phyloP scores from a whole-genome alignment of 1,140 invertebrate species.

The Heliconius melpomene region DNA sequence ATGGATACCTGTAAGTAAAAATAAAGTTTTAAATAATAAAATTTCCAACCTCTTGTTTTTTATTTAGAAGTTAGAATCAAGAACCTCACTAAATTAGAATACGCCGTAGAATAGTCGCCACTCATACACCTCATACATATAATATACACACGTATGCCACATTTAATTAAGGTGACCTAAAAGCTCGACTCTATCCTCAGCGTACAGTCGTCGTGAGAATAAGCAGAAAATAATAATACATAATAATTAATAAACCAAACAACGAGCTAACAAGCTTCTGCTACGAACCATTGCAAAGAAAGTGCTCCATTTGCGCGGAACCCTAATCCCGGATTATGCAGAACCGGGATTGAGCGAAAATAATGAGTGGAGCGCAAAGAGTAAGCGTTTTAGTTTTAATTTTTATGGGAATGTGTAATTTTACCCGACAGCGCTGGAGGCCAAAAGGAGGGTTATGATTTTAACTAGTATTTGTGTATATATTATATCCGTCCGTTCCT shows the following conservation, averaged over 20 bases:
- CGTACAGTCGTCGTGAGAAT: background rate
- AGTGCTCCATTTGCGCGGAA: conserved; percentile 42
- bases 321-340: conserved; percentile 48
- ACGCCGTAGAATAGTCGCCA: too few relatives aligned
- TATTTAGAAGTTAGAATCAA: too few relatives aligned
- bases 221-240: conserved; percentile 19
- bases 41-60: too few relatives aligned
- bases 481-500: too few relatives aligned
- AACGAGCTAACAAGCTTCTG: conserved; percentile 29
- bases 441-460: too few relatives aligned
- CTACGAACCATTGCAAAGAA: conserved; percentile 34
- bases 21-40: too few relatives aligned
- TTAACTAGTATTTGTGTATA: too few relatives aligned
- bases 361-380: conserved; percentile 38
- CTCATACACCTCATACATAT: background rate
- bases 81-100: too few relatives aligned
- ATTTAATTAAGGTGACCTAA: conserved; percentile 11
- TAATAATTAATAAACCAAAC: conserved; percentile 26
- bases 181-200: background rate
- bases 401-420: too few relatives aligned
- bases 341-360: conserved; percentile 38
- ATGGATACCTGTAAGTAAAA: too few relatives aligned
- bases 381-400: background rate
- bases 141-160: background rate
- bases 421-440: too few relatives aligned